phyloP scores from a whole-genome alignment of 2,113 vertebrate genomes.

The Caracal caracal region DNA sequence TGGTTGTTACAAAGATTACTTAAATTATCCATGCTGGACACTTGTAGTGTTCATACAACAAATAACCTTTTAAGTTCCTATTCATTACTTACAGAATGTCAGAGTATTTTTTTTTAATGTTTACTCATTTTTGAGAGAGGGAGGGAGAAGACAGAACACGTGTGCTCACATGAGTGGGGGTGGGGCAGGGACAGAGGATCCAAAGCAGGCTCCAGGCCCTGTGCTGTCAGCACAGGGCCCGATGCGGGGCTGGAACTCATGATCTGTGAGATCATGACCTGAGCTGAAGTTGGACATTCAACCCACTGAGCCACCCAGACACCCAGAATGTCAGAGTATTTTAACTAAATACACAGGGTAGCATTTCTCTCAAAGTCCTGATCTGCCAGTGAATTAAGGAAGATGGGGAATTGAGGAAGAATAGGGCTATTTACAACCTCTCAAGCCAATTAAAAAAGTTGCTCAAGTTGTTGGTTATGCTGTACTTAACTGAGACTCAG shows the following conservation, averaged over 20 bases:
- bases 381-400: background rate
- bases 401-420: background rate
- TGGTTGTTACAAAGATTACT: background rate
- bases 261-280: too few relatives aligned
- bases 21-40: background rate
- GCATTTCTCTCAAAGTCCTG: background rate
- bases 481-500: background rate
- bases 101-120: background rate
- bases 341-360: background rate
- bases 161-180: too few relatives aligned
- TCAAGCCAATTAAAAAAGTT: background rate
- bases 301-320: too few relatives aligned
- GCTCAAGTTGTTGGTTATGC: background rate
- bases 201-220: too few relatives aligned
- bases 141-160: too few relatives aligned
- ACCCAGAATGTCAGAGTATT: background rate
- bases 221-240: too few relatives aligned
- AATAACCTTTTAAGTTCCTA: background rate
- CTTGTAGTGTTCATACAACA: background rate
- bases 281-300: too few relatives aligned
- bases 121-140: too few relatives aligned
- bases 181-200: too few relatives aligned
- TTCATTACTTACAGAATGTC: background rate
- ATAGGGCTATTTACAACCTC: background rate
- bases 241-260: too few relatives aligned